Base-by-base conservation (phyloP, 2,113 vertebrate species). In the Bufo bufo region DNA sequence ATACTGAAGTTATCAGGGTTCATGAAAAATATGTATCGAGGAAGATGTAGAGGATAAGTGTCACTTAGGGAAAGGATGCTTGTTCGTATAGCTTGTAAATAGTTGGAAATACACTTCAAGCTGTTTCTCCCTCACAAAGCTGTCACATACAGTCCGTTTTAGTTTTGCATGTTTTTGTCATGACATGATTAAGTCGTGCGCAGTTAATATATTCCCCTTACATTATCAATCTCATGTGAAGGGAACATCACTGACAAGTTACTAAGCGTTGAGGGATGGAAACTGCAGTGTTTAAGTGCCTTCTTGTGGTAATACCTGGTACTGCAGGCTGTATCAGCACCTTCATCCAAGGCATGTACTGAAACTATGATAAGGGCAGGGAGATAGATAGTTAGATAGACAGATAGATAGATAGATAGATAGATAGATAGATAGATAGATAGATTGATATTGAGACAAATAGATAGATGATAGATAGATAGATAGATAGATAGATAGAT, bases 221-320 rank as follows among this genome's bases (percentile, higher is more conserved):
- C 78, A 81, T 74, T 82, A 82, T 82, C 52, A 59, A 61, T 33
- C 61, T 14, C 10, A 74, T 80, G 56, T n/a, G 16, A 33, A 23
- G 58, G 10, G 14, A 87, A 50, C 69, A 66, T 66, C 14, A 52
- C 69, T 75, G n/a, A 80, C 23, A 43, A 16, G 50, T 50, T 82
- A 75, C 79, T 82, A 63, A 75, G 80, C 47, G 52, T 77, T 49
- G 54, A 87, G 45, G 45, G 78, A 66, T 61, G 52, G 80, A 82
- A 90, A 95, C 79, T 47, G 85, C 78, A 94, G 94, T 95, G 94
- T 92, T 94, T 91, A 91, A 92, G 92, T 90, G 94, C 95, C 95
- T 81, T 93, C 95, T 94, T 94, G 93, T 95, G 95, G 90, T 92
- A 87, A 80, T 45, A 87, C 47, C 87, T 91, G 90, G 94, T 93